Percentiles rank a stretch among this genome's conserved stretches.
Evolutionary conservation across 1,140 invertebrate genomes (phyloP).

Genomic region (Bombus terrestris): DNA sequence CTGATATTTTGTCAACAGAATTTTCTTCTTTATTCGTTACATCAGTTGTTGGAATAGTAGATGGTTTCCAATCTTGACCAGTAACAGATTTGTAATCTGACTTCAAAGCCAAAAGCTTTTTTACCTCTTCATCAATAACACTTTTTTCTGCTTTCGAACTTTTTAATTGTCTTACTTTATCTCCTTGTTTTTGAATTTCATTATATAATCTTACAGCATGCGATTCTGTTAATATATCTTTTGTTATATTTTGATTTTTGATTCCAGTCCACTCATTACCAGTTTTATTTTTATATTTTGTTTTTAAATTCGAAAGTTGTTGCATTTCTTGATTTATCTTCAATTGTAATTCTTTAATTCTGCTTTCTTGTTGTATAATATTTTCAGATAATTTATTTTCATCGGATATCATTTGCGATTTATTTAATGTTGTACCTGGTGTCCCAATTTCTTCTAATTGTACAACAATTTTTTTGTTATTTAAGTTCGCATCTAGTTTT

Average conservation of each 20-base stretch:
- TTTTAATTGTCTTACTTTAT: conserved; percentile 85
- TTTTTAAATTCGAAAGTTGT: conserved; percentile 86
- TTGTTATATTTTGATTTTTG: background rate
- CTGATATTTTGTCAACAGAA: conserved; percentile 68
- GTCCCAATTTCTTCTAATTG: conserved; percentile 63
- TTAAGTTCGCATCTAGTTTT: background rate
- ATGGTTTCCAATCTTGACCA: conserved; percentile 87
- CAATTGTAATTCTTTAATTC: conserved; percentile 25
- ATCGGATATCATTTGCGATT: background rate
- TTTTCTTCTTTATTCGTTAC: conserved; percentile 12
- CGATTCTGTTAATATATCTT: background rate
- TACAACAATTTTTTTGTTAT: conserved; percentile 27
- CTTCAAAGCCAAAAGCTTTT: conserved; percentile 88
- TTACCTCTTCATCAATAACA: conserved; percentile 86
- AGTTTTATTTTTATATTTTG: conserved; percentile 82
- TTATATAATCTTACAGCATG: background rate
- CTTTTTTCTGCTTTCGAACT: conserved; percentile 80
- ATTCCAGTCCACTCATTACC: conserved; percentile 69
- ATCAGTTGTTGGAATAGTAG: conserved; percentile 24
- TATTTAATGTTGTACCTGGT: background rate
- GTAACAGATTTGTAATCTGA: conserved; percentile 86
- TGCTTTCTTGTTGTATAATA: conserved; percentile 26
- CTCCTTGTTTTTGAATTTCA: conserved; percentile 59
- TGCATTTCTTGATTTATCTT: conserved; percentile 38
- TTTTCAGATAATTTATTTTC: conserved; percentile 11